Base-by-base conservation (phyloP, 2,113 vertebrate genomes). In the Mustela nigripes region DNA sequence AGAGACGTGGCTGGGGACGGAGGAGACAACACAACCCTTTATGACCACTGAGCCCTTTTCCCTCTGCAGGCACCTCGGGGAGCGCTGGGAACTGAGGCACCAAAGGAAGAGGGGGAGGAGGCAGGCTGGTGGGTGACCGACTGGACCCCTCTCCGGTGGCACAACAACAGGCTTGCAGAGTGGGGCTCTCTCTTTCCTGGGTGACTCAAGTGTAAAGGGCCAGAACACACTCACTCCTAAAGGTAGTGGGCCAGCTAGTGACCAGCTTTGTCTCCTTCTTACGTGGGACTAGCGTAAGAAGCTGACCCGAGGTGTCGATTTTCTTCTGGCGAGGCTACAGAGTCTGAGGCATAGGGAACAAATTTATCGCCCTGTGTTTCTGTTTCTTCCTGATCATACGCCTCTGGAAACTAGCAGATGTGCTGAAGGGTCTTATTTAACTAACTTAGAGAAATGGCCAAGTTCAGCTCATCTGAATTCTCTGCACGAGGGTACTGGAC, bases 61-160 rank as follows among this genome's bases (percentile, higher is more conserved):
- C 42, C 45, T 11, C 21, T 36, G 69, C 39, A 33, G 84, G 67
- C 42, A 18, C 11, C 22, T 1, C 3, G 7, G 22, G 24, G n/a
- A n/a, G 67, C 26, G 12, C 36, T 1, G 28, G 53, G 16, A 62
- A 26, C 0, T 0, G 0, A 78, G 24, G 7, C 1, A 4, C 58
- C 58, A 24, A 22, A 36, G 45, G 22, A 60, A 33, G 28, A 63
- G 28, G 11, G 31, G 24, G 7, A 69, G 28, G 15, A 24, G 28
- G 6, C 26, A 26, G 21, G 33, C 76, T 50, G 6, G 26, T 0
- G 0, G 74, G 74, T 7, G 18, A 36, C 9, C 10, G 60, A 19
- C 33, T 1, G 53, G 62, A 22, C 36, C 33, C 15, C 5, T 14
- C 18, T 19, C 53, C 53, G 33, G n/a, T 9, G 14, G 58, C 0